phyloP scores from a whole-genome alignment of 92 coral and sea anemone species.

The Porites cylindrica region DNA sequence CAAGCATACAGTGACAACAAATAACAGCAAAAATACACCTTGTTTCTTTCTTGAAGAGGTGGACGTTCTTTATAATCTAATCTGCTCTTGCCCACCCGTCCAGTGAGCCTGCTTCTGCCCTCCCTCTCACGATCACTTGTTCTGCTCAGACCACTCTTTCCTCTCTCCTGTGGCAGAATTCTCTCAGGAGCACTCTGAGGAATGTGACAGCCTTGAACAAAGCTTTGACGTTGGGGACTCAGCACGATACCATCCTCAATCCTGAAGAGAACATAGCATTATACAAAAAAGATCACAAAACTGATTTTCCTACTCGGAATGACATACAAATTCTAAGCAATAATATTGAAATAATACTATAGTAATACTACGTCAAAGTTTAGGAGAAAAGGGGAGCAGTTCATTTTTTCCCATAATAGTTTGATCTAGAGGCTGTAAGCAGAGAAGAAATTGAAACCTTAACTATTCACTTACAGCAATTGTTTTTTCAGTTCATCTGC shows the following conservation, averaged over 20 bases:
- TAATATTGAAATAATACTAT: no score
- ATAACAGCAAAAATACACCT: slow-evolving; percentile 32
- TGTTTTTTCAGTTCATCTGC: slow-evolving; percentile 87
- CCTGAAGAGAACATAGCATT: slow-evolving; percentile 19
- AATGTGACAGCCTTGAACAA: slow-evolving; percentile 97
- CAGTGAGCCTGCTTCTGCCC: slow-evolving; percentile 91
- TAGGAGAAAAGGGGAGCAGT: no score
- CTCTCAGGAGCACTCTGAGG: slow-evolving; percentile 91
- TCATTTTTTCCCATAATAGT: no score
- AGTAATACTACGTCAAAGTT: no score
- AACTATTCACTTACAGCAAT: slow-evolving; percentile 46
- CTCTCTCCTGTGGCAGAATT: slow-evolving; percentile 75
- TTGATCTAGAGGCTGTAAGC: not conserved
- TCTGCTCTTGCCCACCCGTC: slow-evolving; percentile 93
- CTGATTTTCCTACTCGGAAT: no score
- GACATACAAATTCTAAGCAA: no score
- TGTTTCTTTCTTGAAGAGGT: slow-evolving; percentile 70
- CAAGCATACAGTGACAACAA: not conserved
- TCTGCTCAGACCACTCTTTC: slow-evolving; percentile 75
- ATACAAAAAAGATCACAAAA: not conserved
- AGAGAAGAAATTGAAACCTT: not conserved
- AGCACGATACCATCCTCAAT: slow-evolving; percentile 95
- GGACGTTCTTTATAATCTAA: slow-evolving; percentile 70
- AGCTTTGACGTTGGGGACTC: slow-evolving; percentile 98
- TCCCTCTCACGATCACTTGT: slow-evolving; percentile 85